Evolutionary conservation across 1,140 invertebrate genomes (phyloP).

Genomic region (Meteorus sp.): DNA sequence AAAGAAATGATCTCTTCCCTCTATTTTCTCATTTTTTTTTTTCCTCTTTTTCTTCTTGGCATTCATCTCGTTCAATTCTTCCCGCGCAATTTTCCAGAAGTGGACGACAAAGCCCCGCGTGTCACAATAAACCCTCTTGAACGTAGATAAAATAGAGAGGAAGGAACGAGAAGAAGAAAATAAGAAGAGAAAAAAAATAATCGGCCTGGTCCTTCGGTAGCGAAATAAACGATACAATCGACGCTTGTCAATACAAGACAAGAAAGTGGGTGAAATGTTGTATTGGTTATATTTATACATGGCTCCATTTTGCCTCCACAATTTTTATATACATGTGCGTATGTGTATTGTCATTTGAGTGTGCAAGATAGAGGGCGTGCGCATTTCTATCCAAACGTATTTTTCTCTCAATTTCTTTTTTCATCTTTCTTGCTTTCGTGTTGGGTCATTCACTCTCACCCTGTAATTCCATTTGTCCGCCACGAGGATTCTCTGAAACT

Average conservation of each 20-base stretch:
- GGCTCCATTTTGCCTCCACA: not conserved
- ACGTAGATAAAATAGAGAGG: constrained; percentile 22
- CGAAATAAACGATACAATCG: constrained; percentile 50
- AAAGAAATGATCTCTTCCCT: too few species aligned
- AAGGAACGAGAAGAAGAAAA: constrained; percentile 18
- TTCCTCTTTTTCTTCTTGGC: not conserved
- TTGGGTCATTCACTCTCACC: too few species aligned
- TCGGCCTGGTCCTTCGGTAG: constrained; percentile 29
- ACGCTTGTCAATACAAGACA: constrained; percentile 35
- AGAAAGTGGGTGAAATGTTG: constrained; percentile 8
- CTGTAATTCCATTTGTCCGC: constrained; percentile 44
- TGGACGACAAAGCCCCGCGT: constrained; percentile 45
- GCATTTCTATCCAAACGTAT: constrained; percentile 26
- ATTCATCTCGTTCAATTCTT: constrained; percentile 38
- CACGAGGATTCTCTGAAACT: constrained; percentile 41
- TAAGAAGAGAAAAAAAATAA: constrained; percentile 36
- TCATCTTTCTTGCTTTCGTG: not conserved
- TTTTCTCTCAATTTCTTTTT: too few species aligned
- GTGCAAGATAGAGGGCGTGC: constrained; percentile 22
- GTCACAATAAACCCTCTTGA: constrained; percentile 46
- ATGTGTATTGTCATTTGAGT: not conserved
- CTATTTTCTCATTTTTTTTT: too few species aligned
- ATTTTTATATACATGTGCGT: not conserved
- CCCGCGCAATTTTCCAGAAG: constrained; percentile 52
- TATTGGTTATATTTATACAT: not conserved